These are phyloP conservation scores for Piscicola geometra DNA, from an alignment of 2,888 invertebrate species.

Conservation along the genomic window DNA sequence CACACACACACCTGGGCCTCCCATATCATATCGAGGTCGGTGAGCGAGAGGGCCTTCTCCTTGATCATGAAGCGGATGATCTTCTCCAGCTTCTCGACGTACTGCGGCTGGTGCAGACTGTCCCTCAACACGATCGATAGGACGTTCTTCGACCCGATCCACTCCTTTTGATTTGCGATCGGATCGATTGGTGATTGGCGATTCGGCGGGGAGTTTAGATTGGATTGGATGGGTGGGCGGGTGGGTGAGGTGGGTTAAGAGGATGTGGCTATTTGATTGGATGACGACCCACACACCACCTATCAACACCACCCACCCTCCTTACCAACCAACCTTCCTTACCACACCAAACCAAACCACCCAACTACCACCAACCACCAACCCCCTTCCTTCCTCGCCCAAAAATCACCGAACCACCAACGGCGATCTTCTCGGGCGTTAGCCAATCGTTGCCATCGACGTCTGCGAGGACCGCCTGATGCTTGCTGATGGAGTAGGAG, in stretches of 20 bases:
- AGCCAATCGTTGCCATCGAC: conserved; percentile 72
- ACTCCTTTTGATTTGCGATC: too few relatives aligned
- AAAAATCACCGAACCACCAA: too few relatives aligned
- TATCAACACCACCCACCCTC: too few relatives aligned
- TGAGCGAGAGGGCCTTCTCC: conserved; percentile 70
- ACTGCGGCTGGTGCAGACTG: conserved; percentile 87
- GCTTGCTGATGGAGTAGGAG: conserved; percentile 72
- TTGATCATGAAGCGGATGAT: conserved; percentile 94
- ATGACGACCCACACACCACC: too few relatives aligned
- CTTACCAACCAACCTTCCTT: neutral
- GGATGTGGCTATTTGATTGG: too few relatives aligned
- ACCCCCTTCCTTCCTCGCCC: neutral
- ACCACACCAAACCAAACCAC: neutral
- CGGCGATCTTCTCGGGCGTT: conserved; percentile 87
- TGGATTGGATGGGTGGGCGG: too few relatives aligned
- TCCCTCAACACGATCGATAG: conserved; percentile 89
- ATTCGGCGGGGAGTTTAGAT: too few relatives aligned
- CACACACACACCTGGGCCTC: conserved; percentile 72
- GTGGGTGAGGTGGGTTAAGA: too few relatives aligned
- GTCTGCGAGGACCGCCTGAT: conserved; percentile 59
- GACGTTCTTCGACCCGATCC: conserved; percentile 92
- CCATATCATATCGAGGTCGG: conserved; percentile 92
- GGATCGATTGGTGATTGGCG: too few relatives aligned
- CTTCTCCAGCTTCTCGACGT: conserved; percentile 94
- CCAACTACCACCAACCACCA: neutral